These are phyloP conservation scores for Canis aureus DNA, from an alignment of 2,113 vertebrate genomes.

Conservation along the genomic window DNA sequence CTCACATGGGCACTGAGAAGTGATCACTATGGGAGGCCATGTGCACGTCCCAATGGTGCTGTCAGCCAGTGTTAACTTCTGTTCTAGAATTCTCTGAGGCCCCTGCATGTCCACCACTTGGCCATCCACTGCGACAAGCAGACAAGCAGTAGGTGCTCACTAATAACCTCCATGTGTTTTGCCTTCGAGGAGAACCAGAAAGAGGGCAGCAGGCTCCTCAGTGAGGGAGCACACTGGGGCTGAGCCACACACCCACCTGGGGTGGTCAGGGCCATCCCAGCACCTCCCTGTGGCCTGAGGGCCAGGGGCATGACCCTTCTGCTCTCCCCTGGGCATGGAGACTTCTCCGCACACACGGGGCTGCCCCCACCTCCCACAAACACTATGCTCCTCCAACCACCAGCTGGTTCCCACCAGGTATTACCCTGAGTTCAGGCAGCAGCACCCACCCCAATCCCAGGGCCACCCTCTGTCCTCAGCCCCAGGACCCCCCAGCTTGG, in stretches of 20 bases:
- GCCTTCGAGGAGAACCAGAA: background rate
- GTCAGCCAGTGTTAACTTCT: background rate
- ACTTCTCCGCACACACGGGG: background rate
- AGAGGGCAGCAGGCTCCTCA: background rate
- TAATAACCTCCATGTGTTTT: background rate
- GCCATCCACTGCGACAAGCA: background rate
- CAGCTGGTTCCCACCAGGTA: background rate
- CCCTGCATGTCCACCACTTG: no score
- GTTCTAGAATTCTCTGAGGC: background rate
- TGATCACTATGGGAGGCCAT: background rate
- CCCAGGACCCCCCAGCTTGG: background rate
- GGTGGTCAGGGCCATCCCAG: background rate
- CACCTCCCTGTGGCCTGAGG: background rate
- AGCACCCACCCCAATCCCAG: background rate
- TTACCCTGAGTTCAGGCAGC: background rate
- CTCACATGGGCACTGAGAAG: background rate
- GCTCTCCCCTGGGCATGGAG: background rate
- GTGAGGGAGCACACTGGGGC: background rate
- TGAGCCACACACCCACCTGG: background rate
- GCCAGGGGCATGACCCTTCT: background rate
- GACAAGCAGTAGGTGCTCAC: background rate
- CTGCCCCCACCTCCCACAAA: background rate
- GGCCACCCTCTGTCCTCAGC: background rate
- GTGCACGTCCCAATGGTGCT: no score
- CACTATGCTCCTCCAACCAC: background rate